Evolutionary conservation across 2,797 vertebrate genomes (phyloP).

Genomic region (Tokudaia tokunoshimensis): DNA sequence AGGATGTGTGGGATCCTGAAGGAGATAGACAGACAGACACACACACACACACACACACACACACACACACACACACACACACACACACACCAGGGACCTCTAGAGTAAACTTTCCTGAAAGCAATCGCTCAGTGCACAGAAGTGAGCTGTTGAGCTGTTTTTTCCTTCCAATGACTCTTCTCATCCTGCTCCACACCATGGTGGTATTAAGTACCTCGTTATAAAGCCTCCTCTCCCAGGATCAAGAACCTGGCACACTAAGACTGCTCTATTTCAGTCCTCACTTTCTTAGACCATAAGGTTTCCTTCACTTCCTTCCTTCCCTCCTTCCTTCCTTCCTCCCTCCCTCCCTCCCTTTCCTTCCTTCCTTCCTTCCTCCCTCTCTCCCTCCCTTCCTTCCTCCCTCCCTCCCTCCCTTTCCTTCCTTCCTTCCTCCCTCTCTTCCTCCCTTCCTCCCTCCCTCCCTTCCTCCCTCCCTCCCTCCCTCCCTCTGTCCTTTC

Average conservation of each 20-base stretch:
- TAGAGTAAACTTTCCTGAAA: constrained; percentile 15
- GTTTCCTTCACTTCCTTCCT: neutral
- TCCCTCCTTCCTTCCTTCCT: neutral
- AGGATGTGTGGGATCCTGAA: neutral
- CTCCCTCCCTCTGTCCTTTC: neutral
- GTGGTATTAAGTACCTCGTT: neutral
- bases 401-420: neutral
- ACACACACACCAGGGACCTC: neutral
- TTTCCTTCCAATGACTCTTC: neutral
- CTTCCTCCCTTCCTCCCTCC: neutral
- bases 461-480: neutral
- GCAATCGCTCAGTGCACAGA: neutral
- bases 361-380: neutral
- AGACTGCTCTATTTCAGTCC: neutral
- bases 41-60: neutral
- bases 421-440: neutral
- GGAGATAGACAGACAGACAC: neutral
- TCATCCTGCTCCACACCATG: neutral
- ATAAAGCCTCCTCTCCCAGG: neutral
- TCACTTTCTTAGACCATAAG: neutral
- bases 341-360: neutral
- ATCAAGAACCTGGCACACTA: neutral
- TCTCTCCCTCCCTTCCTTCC: neutral
- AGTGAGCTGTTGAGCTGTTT: neutral
- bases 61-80: no score